Evolutionary conservation across 2,113 vertebrate species (phyloP), one percentile per base, ranked within the genome.

Genomic region (Bubo bubo): DNA sequence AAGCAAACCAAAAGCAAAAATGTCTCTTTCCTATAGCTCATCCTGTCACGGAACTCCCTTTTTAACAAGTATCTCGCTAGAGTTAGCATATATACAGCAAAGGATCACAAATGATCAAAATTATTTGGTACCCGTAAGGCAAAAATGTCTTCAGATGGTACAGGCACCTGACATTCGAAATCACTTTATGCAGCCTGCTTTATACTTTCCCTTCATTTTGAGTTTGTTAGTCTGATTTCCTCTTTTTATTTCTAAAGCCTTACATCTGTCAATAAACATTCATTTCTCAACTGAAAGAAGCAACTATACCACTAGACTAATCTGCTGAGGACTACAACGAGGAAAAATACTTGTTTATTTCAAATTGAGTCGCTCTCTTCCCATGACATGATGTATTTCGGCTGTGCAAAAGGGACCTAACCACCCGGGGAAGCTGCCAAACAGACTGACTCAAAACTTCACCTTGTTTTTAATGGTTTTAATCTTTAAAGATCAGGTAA

Each of bases 41-140:
- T 32, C 41, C 43, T 81, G 45, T 1, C 27, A 64, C 0, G 0
- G 47, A 92, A 45, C 12, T 6, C 4, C 4, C 26, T 9, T 55
- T 75, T 77, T 24, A 86, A 82, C 12, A 90, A 74, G 64, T 21
- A 84, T 63, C 56, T 73, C 74, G 79, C 50, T 63, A 58, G 23
- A 87, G 59, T 63, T 32, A 73, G n/a, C 37, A 72, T 35, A 74
- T 6, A 30, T 75, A 59, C 49, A 90, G 95, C 39, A 93, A 94
- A 95, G 43, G 20, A 53, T 4, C 12, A 63, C 81, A 90, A 79
- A 84, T 14, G 13, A 96, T 56, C 39, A 87, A 79, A 93, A 79
- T 89, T 59, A 90, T 68, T 72, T 86, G 47, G 64, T 28, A 93
- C 24, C 77, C 74, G 58, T 53, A 68, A 83, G 14, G 41, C 8